Percentiles rank a stretch among this genome's conserved stretches.
phyloP scores from a whole-genome alignment of 2,113 vertebrate genomes.

The Alces alces region DNA sequence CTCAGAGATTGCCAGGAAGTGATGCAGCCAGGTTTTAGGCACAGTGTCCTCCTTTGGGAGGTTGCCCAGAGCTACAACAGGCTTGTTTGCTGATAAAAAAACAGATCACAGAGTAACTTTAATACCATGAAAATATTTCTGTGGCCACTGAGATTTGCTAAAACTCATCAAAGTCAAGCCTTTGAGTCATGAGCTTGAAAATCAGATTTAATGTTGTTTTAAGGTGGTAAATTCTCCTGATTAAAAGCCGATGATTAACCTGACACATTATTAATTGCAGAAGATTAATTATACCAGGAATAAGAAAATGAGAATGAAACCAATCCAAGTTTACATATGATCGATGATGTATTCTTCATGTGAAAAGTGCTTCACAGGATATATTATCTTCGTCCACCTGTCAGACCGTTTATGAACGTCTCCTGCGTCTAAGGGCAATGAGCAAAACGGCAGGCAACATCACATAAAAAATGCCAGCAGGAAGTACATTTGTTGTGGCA shows the following conservation, averaged over 20 bases:
- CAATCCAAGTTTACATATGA: constrained; percentile 14
- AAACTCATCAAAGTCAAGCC: not conserved
- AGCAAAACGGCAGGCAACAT: constrained; percentile 45
- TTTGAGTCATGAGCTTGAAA: not conserved
- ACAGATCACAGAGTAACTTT: not conserved
- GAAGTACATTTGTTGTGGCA: constrained; percentile 64
- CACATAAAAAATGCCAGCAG: constrained; percentile 59
- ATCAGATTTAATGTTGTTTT: constrained; percentile 25
- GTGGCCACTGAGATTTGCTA: not conserved
- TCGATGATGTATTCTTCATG: not conserved
- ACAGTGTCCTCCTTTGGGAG: not conserved
- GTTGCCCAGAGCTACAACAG: not conserved
- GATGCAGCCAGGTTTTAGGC: not conserved
- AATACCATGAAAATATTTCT: not conserved
- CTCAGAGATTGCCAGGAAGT: not conserved
- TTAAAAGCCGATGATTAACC: constrained; percentile 45
- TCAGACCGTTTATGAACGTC: not conserved
- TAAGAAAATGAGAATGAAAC: constrained; percentile 30
- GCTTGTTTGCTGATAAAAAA: not conserved
- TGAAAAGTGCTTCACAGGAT: constrained; percentile 29
- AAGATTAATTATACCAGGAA: constrained; percentile 56
- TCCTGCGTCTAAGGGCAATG: constrained; percentile 39
- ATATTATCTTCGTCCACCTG: not conserved
- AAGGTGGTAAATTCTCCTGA: constrained; percentile 34
- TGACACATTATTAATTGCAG: constrained; percentile 46